Evolutionary conservation across 2,888 invertebrate genomes (phyloP).

Genomic region (Stomorhina lunata): DNA sequence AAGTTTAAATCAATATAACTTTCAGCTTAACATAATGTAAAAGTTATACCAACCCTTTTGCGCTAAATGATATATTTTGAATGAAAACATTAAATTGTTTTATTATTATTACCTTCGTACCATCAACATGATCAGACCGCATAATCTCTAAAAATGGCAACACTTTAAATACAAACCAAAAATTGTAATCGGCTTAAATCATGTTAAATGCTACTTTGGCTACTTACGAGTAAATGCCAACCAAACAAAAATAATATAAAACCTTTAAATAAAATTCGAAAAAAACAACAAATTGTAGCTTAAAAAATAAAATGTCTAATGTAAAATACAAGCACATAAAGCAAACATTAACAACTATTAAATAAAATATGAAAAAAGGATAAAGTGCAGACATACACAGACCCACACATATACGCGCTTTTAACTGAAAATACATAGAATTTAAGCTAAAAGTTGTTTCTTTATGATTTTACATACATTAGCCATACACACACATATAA

Average conservation of each 20-base stretch:
- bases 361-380: slow-evolving; percentile 30
- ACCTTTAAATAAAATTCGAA: not conserved
- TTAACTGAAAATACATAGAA: not conserved
- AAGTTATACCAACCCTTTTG: not conserved
- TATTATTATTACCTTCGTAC: not conserved
- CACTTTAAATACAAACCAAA: slow-evolving; percentile 40
- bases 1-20: not conserved
- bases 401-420: not conserved
- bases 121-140: slow-evolving; percentile 39
- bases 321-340: not conserved
- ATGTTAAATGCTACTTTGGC: slow-evolving; percentile 53
- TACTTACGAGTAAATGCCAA: slow-evolving; percentile 40
- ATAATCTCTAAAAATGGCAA: slow-evolving; percentile 45
- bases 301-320: not conserved
- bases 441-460: not conserved
- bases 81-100: slow-evolving; percentile 28
- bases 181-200: slow-evolving; percentile 61
- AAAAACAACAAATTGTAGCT: slow-evolving; percentile 4
- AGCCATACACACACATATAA: not conserved
- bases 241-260: not conserved
- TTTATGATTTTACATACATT: too few relatives aligned
- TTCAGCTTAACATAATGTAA: not conserved
- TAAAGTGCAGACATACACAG: not conserved
- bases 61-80: slow-evolving; percentile 33
- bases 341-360: slow-evolving; percentile 8